phyloP scores from a whole-genome alignment of 2,113 vertebrate species.

The Erpornis zantholeuca region DNA sequence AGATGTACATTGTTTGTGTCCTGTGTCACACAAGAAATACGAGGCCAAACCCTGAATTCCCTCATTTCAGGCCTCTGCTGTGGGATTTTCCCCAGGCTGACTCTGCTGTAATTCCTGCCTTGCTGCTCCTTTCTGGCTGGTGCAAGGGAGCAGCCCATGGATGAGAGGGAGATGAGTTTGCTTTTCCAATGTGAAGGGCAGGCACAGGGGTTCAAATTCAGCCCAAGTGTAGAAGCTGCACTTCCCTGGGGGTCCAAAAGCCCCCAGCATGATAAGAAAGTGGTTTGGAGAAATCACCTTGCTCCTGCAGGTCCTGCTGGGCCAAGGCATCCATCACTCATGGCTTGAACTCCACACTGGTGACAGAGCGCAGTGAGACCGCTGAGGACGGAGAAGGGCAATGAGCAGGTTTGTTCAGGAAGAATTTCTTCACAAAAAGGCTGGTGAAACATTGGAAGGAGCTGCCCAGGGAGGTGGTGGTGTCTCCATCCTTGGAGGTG shows the following conservation, averaged over 20 bases:
- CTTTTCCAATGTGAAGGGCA: accelerated
- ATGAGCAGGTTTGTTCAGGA: accelerated
- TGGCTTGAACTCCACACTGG: accelerated
- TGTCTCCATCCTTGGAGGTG: not conserved
- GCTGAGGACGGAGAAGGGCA: not conserved
- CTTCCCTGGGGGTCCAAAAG: not conserved
- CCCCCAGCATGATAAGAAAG: accelerated
- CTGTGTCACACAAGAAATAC: not conserved
- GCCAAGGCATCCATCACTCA: accelerated
- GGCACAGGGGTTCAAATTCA: not conserved
- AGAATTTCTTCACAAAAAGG: not conserved
- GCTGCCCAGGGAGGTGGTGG: not conserved
- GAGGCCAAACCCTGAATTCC: not conserved
- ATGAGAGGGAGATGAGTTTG: not conserved
- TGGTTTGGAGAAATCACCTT: not conserved
- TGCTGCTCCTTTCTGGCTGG: not conserved
- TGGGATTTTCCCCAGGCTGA: not conserved
- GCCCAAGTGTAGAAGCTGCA: not conserved
- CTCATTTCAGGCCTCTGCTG: not conserved
- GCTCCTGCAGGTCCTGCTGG: not conserved
- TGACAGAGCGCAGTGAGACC: accelerated
- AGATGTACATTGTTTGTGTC: not conserved
- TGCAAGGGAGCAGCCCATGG: not conserved
- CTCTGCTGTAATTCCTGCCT: not conserved
- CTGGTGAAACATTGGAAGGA: too few relatives aligned